Evolutionary conservation across 1,140 invertebrate genomes (phyloP).

Genomic region (Chlorops oryzae): DNA sequence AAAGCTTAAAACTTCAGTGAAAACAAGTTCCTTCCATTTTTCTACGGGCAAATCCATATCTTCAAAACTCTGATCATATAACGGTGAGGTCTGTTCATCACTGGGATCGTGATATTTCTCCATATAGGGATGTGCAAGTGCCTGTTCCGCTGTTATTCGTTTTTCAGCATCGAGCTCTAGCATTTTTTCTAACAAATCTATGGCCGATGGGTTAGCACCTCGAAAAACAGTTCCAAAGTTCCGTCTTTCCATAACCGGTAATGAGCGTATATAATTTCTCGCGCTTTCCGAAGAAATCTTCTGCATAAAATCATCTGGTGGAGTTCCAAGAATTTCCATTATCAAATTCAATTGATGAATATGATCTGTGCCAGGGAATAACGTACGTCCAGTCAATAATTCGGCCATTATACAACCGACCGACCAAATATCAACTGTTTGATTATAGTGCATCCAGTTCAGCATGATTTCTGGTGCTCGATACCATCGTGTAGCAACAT

Average conservation of each 20-base stretch:
- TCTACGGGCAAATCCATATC: conserved; percentile 90
- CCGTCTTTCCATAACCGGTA: conserved; percentile 82
- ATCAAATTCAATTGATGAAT: conserved; percentile 96
- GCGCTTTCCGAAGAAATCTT: conserved; percentile 93
- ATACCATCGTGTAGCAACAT: conserved; percentile 96
- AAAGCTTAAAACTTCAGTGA: conserved; percentile 70
- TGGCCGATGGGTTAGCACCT: conserved; percentile 87
- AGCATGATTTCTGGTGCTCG: conserved; percentile 98
- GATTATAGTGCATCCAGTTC: conserved; percentile 99
- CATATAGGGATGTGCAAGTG: conserved; percentile 82
- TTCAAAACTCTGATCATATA: conserved; percentile 94
- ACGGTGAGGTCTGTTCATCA: conserved; percentile 82
- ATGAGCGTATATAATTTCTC: conserved; percentile 87
- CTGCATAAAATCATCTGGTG: conserved; percentile 81
- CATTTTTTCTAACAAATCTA: conserved; percentile 92
- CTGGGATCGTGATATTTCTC: conserved; percentile 87
- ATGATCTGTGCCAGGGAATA: conserved; percentile 98
- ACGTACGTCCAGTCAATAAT: conserved; percentile 80
- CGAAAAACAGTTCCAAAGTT: conserved; percentile 88
- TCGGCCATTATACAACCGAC: conserved; percentile 99
- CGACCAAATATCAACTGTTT: conserved; percentile 98
- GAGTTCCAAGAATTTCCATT: conserved; percentile 91
- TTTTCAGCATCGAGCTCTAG: conserved; percentile 91
- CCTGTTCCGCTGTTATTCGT: conserved; percentile 86
- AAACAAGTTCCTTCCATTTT: conserved; percentile 86